Base-by-base conservation (phyloP, 2,113 vertebrate species). In the Dicaeum eximium region DNA sequence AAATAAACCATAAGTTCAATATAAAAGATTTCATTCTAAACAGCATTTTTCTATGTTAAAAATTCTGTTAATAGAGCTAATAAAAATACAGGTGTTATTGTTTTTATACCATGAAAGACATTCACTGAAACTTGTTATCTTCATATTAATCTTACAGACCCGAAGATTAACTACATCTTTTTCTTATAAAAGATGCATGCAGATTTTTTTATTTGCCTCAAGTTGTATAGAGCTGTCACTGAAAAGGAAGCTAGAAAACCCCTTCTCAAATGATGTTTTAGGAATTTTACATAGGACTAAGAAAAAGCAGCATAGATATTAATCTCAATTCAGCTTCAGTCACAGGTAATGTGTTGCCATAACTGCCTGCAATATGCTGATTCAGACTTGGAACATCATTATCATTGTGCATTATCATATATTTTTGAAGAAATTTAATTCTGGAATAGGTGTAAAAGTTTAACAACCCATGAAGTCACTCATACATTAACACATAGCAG, bases 351-450 rank as follows among this genome's bases (percentile, higher is more conserved):
- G 25, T 87, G 67, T 80, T 88, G 60, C 42, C 3, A 3, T 87
- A 93, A 95, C 89, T 95, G 82, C 45, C 69, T 92, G 78, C 75
- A 92, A 85, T 35, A 48, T 50, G 53, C 74, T 95, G 84, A 95
- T 93, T 97, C 87, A 86, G 92, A 95, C 74, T 21, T 35, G 57
- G 60, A 79, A 14, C 1, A 0, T 42, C 83, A 44, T 88, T 97
- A 89, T 88, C 71, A 86, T 57, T 69, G 58, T 58, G 54, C 44
- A 53, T 80, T 85, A 82, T 78, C 70, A 54, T 87, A 38, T 94
- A 70, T 67, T 23, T 42, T 93, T 56, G 40, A 77, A 74, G 33
- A 91, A 93, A 94, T 75, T 89, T 51, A 88, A 96, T 95, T 94
- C 82, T 91, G 81, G 45, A 86, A 67, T 51, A 95, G 75, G 77